Evolutionary conservation across 2,888 invertebrate species (phyloP), one percentile per base, ranked within the genome.

Genomic region (Agrochola macilenta): DNA sequence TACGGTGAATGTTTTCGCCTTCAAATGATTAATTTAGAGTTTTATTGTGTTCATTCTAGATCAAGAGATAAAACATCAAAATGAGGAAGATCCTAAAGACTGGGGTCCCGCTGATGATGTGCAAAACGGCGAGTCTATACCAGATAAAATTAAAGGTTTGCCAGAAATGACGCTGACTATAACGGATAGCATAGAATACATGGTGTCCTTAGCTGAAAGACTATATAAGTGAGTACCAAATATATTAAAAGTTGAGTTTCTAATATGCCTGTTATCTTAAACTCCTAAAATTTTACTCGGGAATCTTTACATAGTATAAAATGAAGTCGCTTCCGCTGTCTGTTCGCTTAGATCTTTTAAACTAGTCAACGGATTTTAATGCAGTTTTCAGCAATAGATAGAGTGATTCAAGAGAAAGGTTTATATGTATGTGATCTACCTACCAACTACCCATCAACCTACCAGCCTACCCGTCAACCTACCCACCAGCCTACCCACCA

Each of bases 131-230:
- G 92, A 90, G 77, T 91, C 90, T 49, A 82, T 95, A 20, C 86
- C 90, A 35, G 90, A 90, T 26, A 94, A 93, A 84, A 89, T 95
- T 68, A 92, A 93, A 72, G 93, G 92, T 1, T 81, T 96, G 26
- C 94, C 94, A 20, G 94, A 94, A 69, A 91, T 95, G 90, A 94
- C 95, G 0, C 49, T 95, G 0, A 92, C 89, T 2, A 94, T 96
- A 23, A 94, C 94, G 12, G 88, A 91, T 49, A 93, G 93, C 58
- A 93, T 95, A 30, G 95, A 96, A 73, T 95, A 93, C 83, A 85
- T 94, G 68, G 93, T 91, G 5, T 94, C 95, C 5, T 83, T 93
- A 68, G 88, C 91, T 61, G 95, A 96, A 89, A 93, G 94, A 90
- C 54, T 95, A 11, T 88, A 91, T 52, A 96, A 96, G 96, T 96